Base-by-base conservation (phyloP, 2,113 vertebrate genomes). In the Cebidichthys violaceus region DNA sequence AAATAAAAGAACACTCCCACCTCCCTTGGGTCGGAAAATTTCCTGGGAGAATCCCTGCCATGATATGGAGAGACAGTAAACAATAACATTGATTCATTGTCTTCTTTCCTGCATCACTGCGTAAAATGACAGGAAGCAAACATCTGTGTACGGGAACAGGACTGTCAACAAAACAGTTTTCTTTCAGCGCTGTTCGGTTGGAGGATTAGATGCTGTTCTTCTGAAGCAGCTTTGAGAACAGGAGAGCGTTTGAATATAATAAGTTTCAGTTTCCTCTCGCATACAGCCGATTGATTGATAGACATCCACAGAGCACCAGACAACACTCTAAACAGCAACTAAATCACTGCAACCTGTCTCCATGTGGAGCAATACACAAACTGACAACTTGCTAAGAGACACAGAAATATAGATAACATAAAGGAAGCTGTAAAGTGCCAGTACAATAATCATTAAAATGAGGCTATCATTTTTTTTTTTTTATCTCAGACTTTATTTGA, bases 11-110 rank as follows among this genome's bases (percentile, higher is more conserved):
- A 2, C 5, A 6, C 47, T 6, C 2, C 45, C 15, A 15, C 45
- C 45, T 47, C 10, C 37, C 9, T 37, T 9, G 9, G 37, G 37
- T 8, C 4, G 15, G 43, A 2, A 4, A 74, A 20, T 22, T 31
- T n/a, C 68, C 83, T 20, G 50, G 74, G 69, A 73, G 69, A 87
- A 87, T 77, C 33, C 85, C 85, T 75, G 54, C 67, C 18, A 7
- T 20, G 10, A 43, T 33, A n/a, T 22, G 15, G 3, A 77, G 17
- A 17, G 20, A 70, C 37, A 9, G 66, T 60, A 50, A 73, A 80
- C 72, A 80, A 41, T 66, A 67, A 80, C 14, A 33, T 33, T 27
- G 20, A 81, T 33, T 76, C 73, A 82, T 73, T 72, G 22, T 35
- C 55, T 72, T 70, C 76, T 33, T 73, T 61, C 54, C 77, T 4